These are phyloP conservation scores for Hanleya hanleyi DNA, from an alignment of 2,888 invertebrate genomes.

Conservation along the genomic window DNA sequence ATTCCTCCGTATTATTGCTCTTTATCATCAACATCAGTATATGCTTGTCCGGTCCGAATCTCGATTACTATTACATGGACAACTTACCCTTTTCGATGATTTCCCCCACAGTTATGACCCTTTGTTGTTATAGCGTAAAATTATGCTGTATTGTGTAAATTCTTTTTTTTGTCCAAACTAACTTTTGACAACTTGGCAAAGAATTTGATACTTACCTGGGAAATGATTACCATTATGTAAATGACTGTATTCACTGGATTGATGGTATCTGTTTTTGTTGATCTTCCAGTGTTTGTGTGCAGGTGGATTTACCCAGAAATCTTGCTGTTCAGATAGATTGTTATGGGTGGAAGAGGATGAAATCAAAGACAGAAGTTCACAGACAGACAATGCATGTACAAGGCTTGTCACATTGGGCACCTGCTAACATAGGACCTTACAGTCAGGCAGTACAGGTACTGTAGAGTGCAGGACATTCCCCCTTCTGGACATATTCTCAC, in stretches of 20 bases:
- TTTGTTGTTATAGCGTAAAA: too few relatives aligned
- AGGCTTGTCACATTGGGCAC: constrained; percentile 98
- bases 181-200: too few relatives aligned
- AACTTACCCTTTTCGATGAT: too few relatives aligned
- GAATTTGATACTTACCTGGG: too few relatives aligned
- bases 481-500: neutral
- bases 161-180: neutral
- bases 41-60: too few relatives aligned
- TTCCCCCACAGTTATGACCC: too few relatives aligned
- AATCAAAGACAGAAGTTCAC: constrained; percentile 15
- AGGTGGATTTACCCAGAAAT: constrained; percentile 57
- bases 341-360: constrained; percentile 40
- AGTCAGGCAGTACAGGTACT: constrained; percentile 91
- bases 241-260: too few relatives aligned
- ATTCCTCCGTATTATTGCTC: too few relatives aligned
- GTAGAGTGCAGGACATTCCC: neutral
- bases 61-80: too few relatives aligned
- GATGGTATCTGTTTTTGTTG: neutral
- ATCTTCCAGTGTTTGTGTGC: constrained; percentile 61
- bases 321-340: constrained; percentile 62
- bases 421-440: constrained; percentile 97
- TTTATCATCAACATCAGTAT: too few relatives aligned
- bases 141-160: too few relatives aligned
- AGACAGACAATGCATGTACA: constrained; percentile 90
- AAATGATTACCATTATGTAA: too few relatives aligned